A percentile compares a stretch with the other conserved stretches of the same genome.
Conservation (phyloP, 2,888 invertebrate species). For the Spilarctia lutea region DNA sequence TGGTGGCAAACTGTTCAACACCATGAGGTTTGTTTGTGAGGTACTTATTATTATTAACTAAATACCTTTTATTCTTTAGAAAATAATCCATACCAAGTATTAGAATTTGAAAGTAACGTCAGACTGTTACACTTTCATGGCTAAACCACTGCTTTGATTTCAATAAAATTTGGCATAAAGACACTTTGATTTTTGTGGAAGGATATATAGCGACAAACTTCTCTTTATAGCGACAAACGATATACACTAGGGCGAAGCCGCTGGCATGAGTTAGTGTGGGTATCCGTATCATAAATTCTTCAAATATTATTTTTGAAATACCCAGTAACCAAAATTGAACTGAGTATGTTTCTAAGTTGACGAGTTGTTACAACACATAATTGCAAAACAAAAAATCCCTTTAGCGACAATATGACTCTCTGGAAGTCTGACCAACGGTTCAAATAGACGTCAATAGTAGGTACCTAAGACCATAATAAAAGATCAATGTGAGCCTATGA, state of each 20-base stretch:
- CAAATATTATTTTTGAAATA: background rate
- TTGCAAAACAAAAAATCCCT: background rate
- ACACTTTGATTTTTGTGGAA: too few species aligned
- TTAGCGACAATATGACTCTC: background rate
- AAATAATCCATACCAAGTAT: background rate
- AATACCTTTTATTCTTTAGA: slow-evolving; percentile 49
- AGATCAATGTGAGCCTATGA: slow-evolving; percentile 13
- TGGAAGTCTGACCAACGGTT: background rate
- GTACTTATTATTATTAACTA: slow-evolving; percentile 62
- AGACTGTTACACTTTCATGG: too few species aligned
- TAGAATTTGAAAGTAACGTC: too few species aligned
- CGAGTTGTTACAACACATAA: background rate
- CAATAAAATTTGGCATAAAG: too few species aligned
- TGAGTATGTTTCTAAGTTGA: background rate
- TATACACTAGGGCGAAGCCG: too few species aligned
- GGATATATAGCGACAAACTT: too few species aligned
- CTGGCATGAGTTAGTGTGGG: background rate
- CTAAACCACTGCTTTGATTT: too few species aligned
- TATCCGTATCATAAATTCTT: background rate
- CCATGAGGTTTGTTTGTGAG: slow-evolving; percentile 59
- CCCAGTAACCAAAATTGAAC: background rate
- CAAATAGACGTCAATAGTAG: background rate
- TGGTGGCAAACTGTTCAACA: slow-evolving; percentile 57
- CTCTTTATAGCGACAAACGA: too few species aligned
- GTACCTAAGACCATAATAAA: slow-evolving; percentile 19